Base-by-base conservation (phyloP, 23 tunicate genomes). In the Diplosoma virens region DNA sequence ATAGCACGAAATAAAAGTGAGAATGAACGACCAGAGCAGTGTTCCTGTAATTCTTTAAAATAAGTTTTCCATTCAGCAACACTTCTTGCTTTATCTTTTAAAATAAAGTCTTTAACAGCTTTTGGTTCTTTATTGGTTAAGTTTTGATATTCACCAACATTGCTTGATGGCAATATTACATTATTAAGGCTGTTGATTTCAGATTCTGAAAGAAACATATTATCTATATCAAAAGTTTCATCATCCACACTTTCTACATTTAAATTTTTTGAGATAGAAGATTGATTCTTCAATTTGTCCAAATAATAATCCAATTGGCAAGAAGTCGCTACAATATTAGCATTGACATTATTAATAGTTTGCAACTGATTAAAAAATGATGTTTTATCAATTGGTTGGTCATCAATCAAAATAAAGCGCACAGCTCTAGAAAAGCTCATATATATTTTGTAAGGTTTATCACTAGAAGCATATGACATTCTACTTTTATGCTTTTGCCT, bases 41-140 rank as follows among this genome's bases (percentile, higher is more conserved):
- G 6, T 4, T 2, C 30, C 7, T 28, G 5, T 27, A 61, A 29
- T 5, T 29, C 35, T 27, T 28, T n/a, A 27, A 61, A 9, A 22
- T 11, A 61, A 5, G 28, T n/a, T 29, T 61, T 35, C 69, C 69
- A 61, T 26, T 61, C 69, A 5, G 9, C 9, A 6, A 29, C 6
- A 4, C 35, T 26, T 29, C 30, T 61, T 27, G 6, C n/a, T 61
- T 61, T 61, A 29, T 61, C 69, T 26, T 28, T 35, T 5, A 61
- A 27, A 27, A 61, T n/a, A 61, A 61, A 61, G 30, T 61, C n/a
- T n/a, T n/a, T n/a, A n/a, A n/a, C 30, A 61, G 35, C 5, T 61
- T 29, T 61, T 61, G 21, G 3, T 29, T n/a, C 7, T 29, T 61
- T 61, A 4, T 34, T 9, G 50, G 50, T 7, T 41, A 7, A 14